Base-by-base conservation (phyloP, 2,888 invertebrate genomes). In the Dendrolimus pini region DNA sequence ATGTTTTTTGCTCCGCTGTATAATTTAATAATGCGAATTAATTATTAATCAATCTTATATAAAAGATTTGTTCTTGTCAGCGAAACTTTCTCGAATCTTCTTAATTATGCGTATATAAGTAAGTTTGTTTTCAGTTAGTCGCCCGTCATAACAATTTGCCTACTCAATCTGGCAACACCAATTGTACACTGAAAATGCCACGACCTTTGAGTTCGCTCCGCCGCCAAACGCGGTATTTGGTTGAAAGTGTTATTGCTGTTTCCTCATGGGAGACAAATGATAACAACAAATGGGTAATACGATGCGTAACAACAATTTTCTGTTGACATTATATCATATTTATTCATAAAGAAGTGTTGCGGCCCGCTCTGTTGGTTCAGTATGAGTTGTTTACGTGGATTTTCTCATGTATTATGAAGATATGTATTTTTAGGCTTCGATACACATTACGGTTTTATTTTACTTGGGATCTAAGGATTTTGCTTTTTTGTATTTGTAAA, bases 181-280 rank as follows among this genome's bases (percentile, higher is more conserved):
- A 47, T 47, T 47, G 47, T 47, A 47, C 9, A 47, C 47, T 10
- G 12, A 47, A 59, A 59, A 59, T 59, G 59, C 53, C 59, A 52
- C 55, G 55, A 59, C 59, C 59, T 59, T 59, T 59, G 54, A 53
- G 41, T 47, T 47, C 47, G 47, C 47, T 47, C 9, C 9, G 47
- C 47, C 9, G 47, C 12, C 47, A 47, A 47, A 47, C 8, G 55
- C 60, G 64, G 60, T 68, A 67, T 72, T 74, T 69, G 65, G 61
- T 58, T 68, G 67, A 70, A 72, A 74, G 67, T 71, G 69, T 71
- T 70, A 74, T 67, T 67, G 69, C 64, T 60, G 58, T 60, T 65
- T 63, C 61, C 71, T 67, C 65, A 58, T 65, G 67, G 66, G 66
- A 69, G 60, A 65, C 62, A 56, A 65, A 67, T 69, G 63, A 70